These are phyloP conservation scores for Cricetomys ansorgei DNA, from an alignment of 2,113 vertebrate genomes.

Conservation along the genomic window DNA sequence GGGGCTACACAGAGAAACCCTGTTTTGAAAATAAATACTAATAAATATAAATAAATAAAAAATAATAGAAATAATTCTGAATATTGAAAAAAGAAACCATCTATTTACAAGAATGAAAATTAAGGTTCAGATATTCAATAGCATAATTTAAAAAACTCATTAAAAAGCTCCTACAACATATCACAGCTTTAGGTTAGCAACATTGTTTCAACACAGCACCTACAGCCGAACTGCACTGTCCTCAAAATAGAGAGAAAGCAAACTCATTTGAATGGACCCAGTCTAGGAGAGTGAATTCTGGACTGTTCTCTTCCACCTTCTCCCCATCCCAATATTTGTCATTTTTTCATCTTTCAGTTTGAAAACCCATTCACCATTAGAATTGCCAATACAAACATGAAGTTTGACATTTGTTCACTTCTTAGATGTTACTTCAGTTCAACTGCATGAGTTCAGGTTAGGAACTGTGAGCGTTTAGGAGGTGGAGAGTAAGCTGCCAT, in stretches of 20 bases:
- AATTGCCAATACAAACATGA: not conserved
- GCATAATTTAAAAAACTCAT: constrained; percentile 24
- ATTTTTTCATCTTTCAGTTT: not conserved
- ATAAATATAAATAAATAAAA: not conserved
- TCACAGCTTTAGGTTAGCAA: not conserved
- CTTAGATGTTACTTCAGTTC: not conserved
- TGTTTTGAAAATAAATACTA: not conserved
- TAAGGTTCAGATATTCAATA: constrained; percentile 14
- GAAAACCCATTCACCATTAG: not conserved
- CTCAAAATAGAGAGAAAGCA: constrained; percentile 43
- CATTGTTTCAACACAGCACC: not conserved
- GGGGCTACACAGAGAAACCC: not conserved
- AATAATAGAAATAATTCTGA: not conserved
- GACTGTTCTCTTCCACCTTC: not conserved
- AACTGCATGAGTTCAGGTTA: not conserved
- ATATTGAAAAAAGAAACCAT: not conserved
- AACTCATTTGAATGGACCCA: not conserved
- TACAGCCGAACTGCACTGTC: not conserved
- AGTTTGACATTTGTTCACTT: not conserved
- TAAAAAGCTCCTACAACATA: not conserved
- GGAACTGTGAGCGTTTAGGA: not conserved
- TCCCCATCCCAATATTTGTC: not conserved
- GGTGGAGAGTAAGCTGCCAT: not conserved
- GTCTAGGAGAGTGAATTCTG: not conserved
- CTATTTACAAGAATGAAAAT: constrained; percentile 19